Percentiles rank a stretch among this genome's conserved stretches.
These are phyloP conservation scores for Ciona savignyi DNA, from an alignment of 23 tunicate genomes.

Conservation along the genomic window DNA sequence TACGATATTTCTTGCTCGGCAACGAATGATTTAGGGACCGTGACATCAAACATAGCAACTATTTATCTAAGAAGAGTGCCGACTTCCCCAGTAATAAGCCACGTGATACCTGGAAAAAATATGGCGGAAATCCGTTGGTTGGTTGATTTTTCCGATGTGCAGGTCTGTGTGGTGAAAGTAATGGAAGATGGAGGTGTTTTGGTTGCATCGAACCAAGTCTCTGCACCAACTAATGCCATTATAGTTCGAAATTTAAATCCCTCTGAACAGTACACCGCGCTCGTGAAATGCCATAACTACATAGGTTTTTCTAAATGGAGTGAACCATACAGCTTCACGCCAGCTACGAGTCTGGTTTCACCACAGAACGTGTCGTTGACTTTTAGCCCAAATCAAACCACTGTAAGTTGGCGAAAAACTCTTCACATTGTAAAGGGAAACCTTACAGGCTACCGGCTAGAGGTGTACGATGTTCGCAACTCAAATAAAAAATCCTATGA, in stretches of 20 bases:
- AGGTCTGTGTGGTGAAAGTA: background rate
- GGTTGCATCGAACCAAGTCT: background rate
- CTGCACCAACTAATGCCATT: background rate
- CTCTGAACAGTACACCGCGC: background rate
- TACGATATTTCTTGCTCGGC: constrained; percentile 19
- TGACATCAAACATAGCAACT: background rate
- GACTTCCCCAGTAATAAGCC: background rate
- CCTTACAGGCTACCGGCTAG: background rate
- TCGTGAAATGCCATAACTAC: background rate
- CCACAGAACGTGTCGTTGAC: background rate
- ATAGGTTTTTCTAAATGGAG: background rate
- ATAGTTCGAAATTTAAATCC: background rate
- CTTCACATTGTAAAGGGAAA: background rate
- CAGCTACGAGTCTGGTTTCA: background rate
- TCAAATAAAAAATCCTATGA: background rate
- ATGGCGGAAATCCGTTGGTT: background rate
- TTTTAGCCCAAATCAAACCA: background rate
- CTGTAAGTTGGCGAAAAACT: background rate
- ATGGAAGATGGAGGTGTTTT: background rate
- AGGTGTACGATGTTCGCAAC: background rate
- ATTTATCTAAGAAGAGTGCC: constrained; percentile 8
- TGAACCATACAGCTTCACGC: background rate
- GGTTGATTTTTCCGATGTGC: background rate
- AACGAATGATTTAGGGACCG: background rate
- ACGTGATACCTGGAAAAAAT: background rate